These are phyloP conservation scores for Lordiphosa collinella DNA, from an alignment of 1,140 invertebrate species.

Conservation along the genomic window DNA sequence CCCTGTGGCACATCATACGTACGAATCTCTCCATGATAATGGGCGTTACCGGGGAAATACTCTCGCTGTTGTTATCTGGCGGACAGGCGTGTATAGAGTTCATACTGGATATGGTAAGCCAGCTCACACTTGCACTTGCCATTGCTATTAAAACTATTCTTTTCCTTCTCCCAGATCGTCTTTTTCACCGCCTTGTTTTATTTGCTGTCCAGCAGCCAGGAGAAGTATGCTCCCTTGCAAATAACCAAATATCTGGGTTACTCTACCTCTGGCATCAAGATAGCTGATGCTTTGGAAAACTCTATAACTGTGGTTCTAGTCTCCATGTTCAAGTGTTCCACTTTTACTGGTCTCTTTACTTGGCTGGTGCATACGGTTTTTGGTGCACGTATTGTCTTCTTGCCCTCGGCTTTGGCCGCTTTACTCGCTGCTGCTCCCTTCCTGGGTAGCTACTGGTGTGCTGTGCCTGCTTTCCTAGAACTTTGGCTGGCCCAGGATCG, in stretches of 20 bases:
- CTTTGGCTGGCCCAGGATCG: conserved; percentile 94
- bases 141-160: background rate
- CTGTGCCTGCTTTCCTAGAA: conserved; percentile 95
- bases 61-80: conserved; percentile 94
- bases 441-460: conserved; percentile 96
- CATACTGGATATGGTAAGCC: conserved; percentile 91
- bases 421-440: conserved; percentile 96
- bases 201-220: conserved; percentile 92
- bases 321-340: conserved; percentile 97
- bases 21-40: conserved; percentile 96
- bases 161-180: conserved; percentile 85
- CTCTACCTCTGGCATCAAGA: conserved; percentile 88
- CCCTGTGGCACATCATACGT: conserved; percentile 94
- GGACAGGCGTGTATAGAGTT: conserved; percentile 97
- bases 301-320: conserved; percentile 91
- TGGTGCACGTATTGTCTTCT: conserved; percentile 95
- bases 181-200: conserved; percentile 98
- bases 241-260: conserved; percentile 86
- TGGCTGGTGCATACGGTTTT: conserved; percentile 98
- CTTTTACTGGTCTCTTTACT: conserved; percentile 98
- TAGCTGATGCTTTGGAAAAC: conserved; percentile 85
- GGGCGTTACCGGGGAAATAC: conserved; percentile 89
- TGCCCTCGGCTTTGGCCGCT: conserved; percentile 95
- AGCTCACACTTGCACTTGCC: background rate
- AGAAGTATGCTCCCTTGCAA: conserved; percentile 94